Percentiles rank a stretch among this genome's conserved stretches.
Conservation (phyloP, 2,888 invertebrate species). For the Sipunculus nudus region DNA sequence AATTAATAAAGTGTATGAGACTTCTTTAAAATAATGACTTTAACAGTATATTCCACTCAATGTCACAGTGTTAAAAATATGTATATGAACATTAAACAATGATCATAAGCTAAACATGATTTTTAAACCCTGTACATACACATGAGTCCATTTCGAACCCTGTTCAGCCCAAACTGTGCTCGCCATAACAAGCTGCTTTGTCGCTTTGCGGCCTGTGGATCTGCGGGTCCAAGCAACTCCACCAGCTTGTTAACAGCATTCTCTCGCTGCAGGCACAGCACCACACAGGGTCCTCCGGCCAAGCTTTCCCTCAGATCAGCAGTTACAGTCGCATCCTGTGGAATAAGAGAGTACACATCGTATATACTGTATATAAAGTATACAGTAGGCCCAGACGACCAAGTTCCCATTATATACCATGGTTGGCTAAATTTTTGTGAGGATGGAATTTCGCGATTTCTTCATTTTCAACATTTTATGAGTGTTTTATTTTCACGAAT, state of each 20-base stretch:
- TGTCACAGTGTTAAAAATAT: too few relatives aligned
- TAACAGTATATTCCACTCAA: too few relatives aligned
- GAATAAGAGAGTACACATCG: background rate
- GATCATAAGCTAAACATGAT: too few relatives aligned
- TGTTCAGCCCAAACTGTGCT: slow-evolving; percentile 55
- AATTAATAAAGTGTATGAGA: too few relatives aligned
- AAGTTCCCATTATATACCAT: too few relatives aligned
- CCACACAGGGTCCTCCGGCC: slow-evolving; percentile 48
- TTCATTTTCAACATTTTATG: too few relatives aligned
- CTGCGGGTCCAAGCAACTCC: slow-evolving; percentile 56
- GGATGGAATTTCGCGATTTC: too few relatives aligned
- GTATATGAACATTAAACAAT: too few relatives aligned
- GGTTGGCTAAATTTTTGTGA: too few relatives aligned
- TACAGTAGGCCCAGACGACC: background rate
- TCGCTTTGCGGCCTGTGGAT: slow-evolving; percentile 52
- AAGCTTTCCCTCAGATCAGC: slow-evolving; percentile 47
- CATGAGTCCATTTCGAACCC: slow-evolving; percentile 53
- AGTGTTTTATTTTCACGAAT: too few relatives aligned
- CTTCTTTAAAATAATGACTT: too few relatives aligned
- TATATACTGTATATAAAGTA: background rate
- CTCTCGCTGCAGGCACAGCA: slow-evolving; percentile 53
- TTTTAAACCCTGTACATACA: too few relatives aligned
- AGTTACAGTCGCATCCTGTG: slow-evolving; percentile 25
- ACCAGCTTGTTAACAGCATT: slow-evolving; percentile 57
- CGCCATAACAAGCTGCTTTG: slow-evolving; percentile 55